Percentiles rank a stretch among this genome's conserved stretches.
Evolutionary conservation across 2,113 vertebrate species (phyloP).

Genomic region (Spea bombifrons): DNA sequence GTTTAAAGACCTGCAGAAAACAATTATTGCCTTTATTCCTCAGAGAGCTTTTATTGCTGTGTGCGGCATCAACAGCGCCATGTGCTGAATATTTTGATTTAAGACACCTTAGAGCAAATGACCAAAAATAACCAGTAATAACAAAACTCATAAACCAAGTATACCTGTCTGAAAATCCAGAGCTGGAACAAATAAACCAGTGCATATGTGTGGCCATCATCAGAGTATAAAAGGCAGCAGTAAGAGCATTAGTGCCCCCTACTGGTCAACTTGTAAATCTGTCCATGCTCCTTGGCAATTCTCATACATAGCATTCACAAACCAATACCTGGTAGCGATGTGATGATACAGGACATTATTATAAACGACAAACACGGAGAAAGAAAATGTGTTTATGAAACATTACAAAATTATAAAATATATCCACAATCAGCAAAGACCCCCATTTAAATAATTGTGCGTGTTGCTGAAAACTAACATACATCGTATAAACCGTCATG

Average conservation of each 20-base stretch:
- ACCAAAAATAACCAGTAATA: constrained; percentile 3
- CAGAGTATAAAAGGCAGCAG: background rate
- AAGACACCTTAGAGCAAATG: constrained; percentile 6
- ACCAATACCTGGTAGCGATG: too few species aligned
- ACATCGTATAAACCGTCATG: background rate
- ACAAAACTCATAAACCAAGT: background rate
- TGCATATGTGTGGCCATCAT: background rate
- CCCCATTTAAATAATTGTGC: too few species aligned
- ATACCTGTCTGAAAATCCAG: background rate
- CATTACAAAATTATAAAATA: too few species aligned
- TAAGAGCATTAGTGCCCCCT: constrained; percentile 24
- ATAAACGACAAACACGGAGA: too few species aligned
- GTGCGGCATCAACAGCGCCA: background rate
- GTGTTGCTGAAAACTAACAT: background rate
- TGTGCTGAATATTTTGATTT: constrained; percentile 6
- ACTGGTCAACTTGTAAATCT: constrained; percentile 3
- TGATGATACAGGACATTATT: too few species aligned
- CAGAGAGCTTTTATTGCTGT: background rate
- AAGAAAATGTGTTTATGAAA: too few species aligned
- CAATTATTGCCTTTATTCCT: constrained; percentile 8
- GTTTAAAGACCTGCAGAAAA: background rate
- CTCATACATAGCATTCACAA: too few species aligned
- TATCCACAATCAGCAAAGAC: too few species aligned
- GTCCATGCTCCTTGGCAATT: background rate
- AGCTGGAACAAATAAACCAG: background rate